Conservation (phyloP, 1,140 invertebrate genomes). For the Adelges cooleyi region DNA sequence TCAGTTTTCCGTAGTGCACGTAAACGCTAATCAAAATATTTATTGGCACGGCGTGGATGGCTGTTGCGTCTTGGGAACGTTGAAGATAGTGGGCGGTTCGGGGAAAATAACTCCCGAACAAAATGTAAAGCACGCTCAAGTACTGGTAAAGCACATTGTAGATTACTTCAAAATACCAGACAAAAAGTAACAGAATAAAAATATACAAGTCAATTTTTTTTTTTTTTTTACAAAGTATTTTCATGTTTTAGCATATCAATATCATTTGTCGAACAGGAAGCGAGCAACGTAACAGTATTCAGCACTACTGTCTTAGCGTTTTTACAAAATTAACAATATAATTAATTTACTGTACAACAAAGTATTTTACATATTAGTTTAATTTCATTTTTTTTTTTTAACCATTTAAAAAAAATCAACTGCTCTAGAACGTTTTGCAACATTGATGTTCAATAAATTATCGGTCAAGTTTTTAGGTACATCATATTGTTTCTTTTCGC, state of each 20-base stretch:
- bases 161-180: constrained; percentile 1
- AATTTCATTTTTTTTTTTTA: too few species aligned
- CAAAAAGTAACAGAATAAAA: constrained; percentile 4
- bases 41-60: constrained; percentile 10
- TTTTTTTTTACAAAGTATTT: too few species aligned
- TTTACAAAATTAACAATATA: constrained; percentile 5
- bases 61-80: constrained; percentile 9
- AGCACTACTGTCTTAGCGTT: constrained; percentile 14
- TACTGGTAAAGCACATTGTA: constrained; percentile 1
- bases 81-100: not conserved
- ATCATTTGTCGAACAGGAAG: constrained; percentile 11
- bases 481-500: constrained; percentile 28
- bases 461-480: constrained; percentile 51
- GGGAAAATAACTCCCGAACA: constrained; percentile 4
- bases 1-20: constrained; percentile 11
- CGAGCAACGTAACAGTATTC: constrained; percentile 6
- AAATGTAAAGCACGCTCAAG: not conserved
- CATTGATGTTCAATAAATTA: constrained; percentile 58
- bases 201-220: too few species aligned
- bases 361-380: not conserved
- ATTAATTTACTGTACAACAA: not conserved
- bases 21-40: not conserved
- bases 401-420: constrained; percentile 50
- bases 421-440: constrained; percentile 53
- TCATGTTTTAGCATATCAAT: constrained; percentile 18